Evolutionary conservation across 1,140 invertebrate species (phyloP), one percentile per base, ranked within the genome.

Genomic region (Drosophila kohkoa): DNA sequence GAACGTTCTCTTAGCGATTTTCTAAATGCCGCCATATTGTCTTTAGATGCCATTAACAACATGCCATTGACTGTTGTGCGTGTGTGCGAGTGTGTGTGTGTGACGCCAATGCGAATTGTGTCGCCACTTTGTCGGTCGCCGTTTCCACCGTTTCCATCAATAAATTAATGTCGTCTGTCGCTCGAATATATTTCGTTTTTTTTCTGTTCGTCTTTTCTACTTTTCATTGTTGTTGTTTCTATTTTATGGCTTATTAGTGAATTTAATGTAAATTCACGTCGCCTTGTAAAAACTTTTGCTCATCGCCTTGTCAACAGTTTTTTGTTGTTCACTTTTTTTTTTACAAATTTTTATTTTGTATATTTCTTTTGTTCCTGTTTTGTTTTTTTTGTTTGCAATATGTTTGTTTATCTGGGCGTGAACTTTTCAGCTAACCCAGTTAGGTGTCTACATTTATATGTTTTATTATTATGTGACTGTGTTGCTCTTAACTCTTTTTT

Each of bases 201-300:
- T 30, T 41, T 45, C 5, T 58, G 20, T 32, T 59, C 6, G 20
- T 25, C 30, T 35, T 15, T 16, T 49, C n/a, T 11, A n/a, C 69
- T 43, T 67, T 13, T 68, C 46, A 35, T 73, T 45, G 28, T 41
- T 16, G 8, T 25, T 48, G n/a, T 69, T 64, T 79, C 63, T 73
- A 72, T 77, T 76, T 76, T 72, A 82, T 80, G 69, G 85, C 85
- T 89, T 89, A 88, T 86, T 86, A 86, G 82, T 74, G 54, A 85
- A 79, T 82, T 79, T 77, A 77, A 81, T 85, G 81, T 86, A 81
- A 66, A 86, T 75, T 75, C 49, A 70, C 59, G 32, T 65, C 74
- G 78, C 65, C 81, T 77, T 71, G 74, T 77, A 73, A 77, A 25
- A 81, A 54, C 64, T 79, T 67, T 66, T 77, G 64, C 51, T 51